Percentiles rank a stretch among this genome's conserved stretches.
phyloP scores from a whole-genome alignment of 2,888 invertebrate genomes.

The Acrobeloides nanus region DNA sequence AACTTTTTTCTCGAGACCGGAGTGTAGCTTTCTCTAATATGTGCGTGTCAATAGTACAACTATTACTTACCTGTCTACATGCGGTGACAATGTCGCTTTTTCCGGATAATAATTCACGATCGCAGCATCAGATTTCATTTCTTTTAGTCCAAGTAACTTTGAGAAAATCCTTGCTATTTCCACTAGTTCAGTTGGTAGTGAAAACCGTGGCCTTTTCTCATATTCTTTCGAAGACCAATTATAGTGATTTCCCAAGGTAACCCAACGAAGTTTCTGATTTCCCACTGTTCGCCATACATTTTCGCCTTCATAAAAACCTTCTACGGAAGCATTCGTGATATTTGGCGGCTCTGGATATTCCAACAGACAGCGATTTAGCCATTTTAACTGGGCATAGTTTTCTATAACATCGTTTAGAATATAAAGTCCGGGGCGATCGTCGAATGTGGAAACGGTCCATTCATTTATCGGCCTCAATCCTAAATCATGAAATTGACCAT shows the following conservation, averaged over 20 bases:
- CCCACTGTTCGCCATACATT: slow-evolving; percentile 16
- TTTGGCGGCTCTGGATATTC: slow-evolving; percentile 55
- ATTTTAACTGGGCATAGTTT: slow-evolving; percentile 50
- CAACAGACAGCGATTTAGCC: slow-evolving; percentile 54
- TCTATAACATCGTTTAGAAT: slow-evolving; percentile 43
- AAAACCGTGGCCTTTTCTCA: slow-evolving; percentile 25
- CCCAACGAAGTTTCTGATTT: slow-evolving; percentile 79
- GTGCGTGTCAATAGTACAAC: too few species aligned
- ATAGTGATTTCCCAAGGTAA: slow-evolving; percentile 92
- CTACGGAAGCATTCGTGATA: slow-evolving; percentile 55
- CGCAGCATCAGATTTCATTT: slow-evolving; percentile 77
- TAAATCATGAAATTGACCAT: neutral
- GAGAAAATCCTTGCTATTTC: slow-evolving; percentile 57
- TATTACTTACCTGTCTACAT: slow-evolving; percentile 67
- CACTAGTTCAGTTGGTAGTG: slow-evolving; percentile 43
- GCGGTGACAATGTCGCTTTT: slow-evolving; percentile 83
- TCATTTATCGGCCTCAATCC: slow-evolving; percentile 16
- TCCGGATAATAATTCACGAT: slow-evolving; percentile 92
- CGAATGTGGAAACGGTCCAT: slow-evolving; percentile 33
- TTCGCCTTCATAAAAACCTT: slow-evolving; percentile 34
- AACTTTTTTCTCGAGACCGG: too few species aligned
- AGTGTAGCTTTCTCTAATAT: too few species aligned
- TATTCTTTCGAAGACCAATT: slow-evolving; percentile 88
- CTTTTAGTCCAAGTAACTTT: slow-evolving; percentile 44
- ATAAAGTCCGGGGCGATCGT: slow-evolving; percentile 32